Conservation (phyloP, 2,113 vertebrate genomes). For the Syrrhaptes paradoxus region DNA sequence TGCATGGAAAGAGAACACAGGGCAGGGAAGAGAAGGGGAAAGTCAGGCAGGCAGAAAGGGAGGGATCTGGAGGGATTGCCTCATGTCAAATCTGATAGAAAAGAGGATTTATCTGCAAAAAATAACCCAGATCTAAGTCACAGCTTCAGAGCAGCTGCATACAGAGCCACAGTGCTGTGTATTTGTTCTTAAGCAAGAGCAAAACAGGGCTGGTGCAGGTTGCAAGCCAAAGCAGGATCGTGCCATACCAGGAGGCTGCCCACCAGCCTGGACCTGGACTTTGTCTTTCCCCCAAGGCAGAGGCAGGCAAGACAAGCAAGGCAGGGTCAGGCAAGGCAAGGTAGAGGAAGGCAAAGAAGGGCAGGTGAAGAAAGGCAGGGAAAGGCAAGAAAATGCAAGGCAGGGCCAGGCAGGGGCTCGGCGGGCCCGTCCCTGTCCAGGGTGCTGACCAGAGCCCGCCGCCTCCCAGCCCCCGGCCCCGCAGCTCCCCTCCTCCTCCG, state of each 20-base stretch:
- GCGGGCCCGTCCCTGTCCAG: not conserved
- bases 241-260: not conserved
- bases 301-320: not conserved
- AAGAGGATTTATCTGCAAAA: slow-evolving; percentile 70
- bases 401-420: too few species aligned
- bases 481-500: not conserved
- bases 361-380: too few species aligned
- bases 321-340: not conserved
- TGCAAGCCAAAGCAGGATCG: not conserved
- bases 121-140: slow-evolving; percentile 64
- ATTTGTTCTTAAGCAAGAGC: not conserved
- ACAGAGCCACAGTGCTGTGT: not conserved
- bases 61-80: slow-evolving; percentile 49
- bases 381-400: too few species aligned
- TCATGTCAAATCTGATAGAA: slow-evolving; percentile 70
- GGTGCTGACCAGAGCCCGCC: slow-evolving; percentile 44
- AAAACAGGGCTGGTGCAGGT: not conserved
- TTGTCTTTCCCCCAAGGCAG: too few species aligned
- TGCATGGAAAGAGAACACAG: not conserved
- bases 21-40: not conserved
- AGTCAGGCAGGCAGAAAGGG: not conserved
- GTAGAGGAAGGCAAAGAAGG: too few species aligned
- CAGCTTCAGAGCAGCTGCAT: slow-evolving; percentile 27
- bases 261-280: not conserved
- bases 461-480: not conserved